A percentile compares a stretch with the other conserved stretches of the same genome.
phyloP scores from a whole-genome alignment of 2,797 vertebrate species.

The Sebastiscus tertius region DNA sequence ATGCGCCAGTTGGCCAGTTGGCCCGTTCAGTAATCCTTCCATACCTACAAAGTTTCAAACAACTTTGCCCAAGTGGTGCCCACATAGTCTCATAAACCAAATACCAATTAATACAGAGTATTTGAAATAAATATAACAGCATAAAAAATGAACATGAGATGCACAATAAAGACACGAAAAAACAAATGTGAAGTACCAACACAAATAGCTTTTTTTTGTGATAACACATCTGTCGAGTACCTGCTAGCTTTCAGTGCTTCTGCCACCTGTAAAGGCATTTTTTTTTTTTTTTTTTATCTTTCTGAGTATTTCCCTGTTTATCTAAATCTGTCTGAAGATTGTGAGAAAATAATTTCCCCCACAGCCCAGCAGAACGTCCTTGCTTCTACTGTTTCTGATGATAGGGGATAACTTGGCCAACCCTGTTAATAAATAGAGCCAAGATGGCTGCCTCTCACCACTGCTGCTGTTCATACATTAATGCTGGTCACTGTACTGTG shows the following conservation, averaged over 20 bases:
- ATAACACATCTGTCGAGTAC: background rate
- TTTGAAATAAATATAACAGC: background rate
- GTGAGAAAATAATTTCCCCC: background rate
- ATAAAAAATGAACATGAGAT: background rate
- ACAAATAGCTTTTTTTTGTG: background rate
- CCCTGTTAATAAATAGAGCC: conserved; percentile 3
- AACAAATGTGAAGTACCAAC: background rate
- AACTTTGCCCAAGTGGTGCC: background rate
- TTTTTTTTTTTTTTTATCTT: background rate
- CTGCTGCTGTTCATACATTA: background rate
- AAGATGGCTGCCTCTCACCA: conserved; percentile 43
- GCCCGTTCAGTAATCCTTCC: background rate
- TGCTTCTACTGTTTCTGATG: background rate
- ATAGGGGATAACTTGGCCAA: background rate
- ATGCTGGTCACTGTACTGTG: background rate
- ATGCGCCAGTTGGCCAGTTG: background rate
- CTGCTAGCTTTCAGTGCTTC: background rate
- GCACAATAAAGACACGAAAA: background rate
- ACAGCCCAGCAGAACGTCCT: background rate
- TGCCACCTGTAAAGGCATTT: background rate
- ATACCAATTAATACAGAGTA: background rate
- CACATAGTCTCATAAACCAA: background rate
- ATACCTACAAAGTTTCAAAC: background rate
- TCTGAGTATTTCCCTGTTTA: background rate
- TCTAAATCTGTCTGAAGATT: background rate